Conservation (phyloP, 2,113 vertebrate species). For the Strigops habroptila region DNA sequence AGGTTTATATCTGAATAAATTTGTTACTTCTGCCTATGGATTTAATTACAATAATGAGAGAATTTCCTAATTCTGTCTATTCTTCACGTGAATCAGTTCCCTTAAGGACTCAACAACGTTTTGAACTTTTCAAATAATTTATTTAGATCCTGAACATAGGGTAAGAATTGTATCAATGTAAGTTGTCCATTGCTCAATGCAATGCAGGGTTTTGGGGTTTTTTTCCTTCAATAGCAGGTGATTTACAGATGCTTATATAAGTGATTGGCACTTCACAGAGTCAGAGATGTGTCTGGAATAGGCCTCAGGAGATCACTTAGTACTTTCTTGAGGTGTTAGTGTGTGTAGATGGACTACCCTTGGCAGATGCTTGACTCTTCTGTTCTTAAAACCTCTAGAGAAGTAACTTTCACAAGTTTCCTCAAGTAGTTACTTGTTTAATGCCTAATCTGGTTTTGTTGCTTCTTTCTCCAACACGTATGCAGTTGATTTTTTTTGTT, state of each 20-base stretch:
- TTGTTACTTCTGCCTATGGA: not conserved
- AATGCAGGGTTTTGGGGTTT: accelerated
- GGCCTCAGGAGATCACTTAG: not conserved
- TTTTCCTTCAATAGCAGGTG: not conserved
- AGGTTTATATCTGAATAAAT: not conserved
- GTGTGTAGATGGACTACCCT: not conserved
- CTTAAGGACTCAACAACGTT: not conserved
- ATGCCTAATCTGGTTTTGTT: not conserved
- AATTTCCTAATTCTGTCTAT: not conserved
- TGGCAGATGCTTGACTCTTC: not conserved
- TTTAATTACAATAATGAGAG: not conserved
- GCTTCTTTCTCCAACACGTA: not conserved
- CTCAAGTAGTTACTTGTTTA: not conserved
- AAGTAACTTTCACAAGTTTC: not conserved
- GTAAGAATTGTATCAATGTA: not conserved
- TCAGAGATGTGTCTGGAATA: not conserved
- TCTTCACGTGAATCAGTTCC: not conserved
- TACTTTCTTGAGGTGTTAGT: not conserved
- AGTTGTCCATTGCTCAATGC: not conserved
- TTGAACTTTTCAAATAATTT: not conserved
- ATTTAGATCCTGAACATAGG: not conserved
- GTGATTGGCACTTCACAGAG: not conserved
- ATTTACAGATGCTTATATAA: not conserved
- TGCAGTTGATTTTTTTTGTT: not conserved
- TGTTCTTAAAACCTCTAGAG: not conserved